These are phyloP conservation scores for Dasypolia templi DNA, from an alignment of 2,888 invertebrate species.

Conservation along the genomic window DNA sequence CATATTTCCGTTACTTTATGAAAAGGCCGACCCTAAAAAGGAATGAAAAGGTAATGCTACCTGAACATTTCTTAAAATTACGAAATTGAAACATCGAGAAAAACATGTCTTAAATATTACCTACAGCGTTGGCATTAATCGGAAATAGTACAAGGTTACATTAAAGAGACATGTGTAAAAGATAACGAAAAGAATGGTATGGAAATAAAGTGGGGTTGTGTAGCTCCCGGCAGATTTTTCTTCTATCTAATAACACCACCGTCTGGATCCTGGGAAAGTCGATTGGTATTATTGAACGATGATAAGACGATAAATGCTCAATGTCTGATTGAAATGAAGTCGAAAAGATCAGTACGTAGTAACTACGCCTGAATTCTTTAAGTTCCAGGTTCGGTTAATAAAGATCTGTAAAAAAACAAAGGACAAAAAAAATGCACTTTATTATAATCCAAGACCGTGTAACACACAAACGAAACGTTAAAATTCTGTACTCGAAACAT, in stretches of 20 bases:
- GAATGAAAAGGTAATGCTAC: constrained; percentile 21
- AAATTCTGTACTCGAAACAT: constrained; percentile 19
- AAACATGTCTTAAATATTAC: constrained; percentile 7
- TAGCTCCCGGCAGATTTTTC: not conserved
- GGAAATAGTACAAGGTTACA: constrained; percentile 5
- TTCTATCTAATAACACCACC: too few species aligned
- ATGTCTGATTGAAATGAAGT: not conserved
- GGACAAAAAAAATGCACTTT: not conserved
- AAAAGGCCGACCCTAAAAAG: constrained; percentile 42
- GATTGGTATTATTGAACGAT: not conserved
- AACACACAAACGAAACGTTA: not conserved
- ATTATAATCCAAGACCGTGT: not conserved
- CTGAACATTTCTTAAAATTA: constrained; percentile 39
- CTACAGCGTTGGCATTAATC: not conserved
- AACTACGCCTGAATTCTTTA: not conserved
- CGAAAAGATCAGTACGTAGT: not conserved
- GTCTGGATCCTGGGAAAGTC: not conserved
- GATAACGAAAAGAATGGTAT: constrained; percentile 19
- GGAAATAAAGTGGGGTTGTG: not conserved
- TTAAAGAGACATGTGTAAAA: constrained; percentile 20
- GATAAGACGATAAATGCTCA: not conserved
- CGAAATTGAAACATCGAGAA: constrained; percentile 12
- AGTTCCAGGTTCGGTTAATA: too few species aligned
- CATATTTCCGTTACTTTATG: constrained; percentile 39
- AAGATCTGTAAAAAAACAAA: too few species aligned